Percentiles rank a stretch among this genome's conserved stretches.
These are phyloP conservation scores for Serranochromis macrocephalus DNA, from an alignment of 2,113 vertebrate genomes.

Conservation along the genomic window DNA sequence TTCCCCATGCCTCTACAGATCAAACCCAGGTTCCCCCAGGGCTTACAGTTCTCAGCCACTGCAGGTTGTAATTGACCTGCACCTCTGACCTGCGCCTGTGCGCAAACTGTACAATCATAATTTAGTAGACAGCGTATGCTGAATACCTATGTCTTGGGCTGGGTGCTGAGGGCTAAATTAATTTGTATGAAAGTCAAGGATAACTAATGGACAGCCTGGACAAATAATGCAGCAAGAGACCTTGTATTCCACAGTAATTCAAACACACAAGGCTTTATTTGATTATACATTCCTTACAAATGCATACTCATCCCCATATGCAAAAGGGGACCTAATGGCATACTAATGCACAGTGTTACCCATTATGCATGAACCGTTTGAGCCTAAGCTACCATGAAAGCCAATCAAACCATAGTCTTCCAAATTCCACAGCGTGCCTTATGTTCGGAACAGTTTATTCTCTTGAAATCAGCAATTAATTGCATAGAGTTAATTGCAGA, in stretches of 20 bases:
- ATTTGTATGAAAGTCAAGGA: slow-evolving; percentile 59
- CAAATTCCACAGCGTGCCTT: slow-evolving; percentile 34
- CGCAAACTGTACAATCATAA: slow-evolving; percentile 6
- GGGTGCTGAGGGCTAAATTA: slow-evolving; percentile 31
- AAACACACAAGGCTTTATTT: slow-evolving; percentile 33
- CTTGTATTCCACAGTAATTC: slow-evolving; percentile 7
- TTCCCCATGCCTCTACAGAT: neutral
- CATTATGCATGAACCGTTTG: slow-evolving; percentile 46
- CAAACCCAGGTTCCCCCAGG: neutral
- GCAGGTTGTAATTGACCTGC: slow-evolving; percentile 9
- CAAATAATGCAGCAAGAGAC: slow-evolving; percentile 31
- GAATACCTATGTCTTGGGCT: slow-evolving; percentile 3
- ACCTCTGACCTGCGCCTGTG: slow-evolving; percentile 24
- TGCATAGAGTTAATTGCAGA: slow-evolving; percentile 48
- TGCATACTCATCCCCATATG: slow-evolving; percentile 17
- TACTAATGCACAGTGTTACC: slow-evolving; percentile 48
- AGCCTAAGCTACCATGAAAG: slow-evolving; percentile 53
- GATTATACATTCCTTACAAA: slow-evolving; percentile 42
- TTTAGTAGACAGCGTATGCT: neutral
- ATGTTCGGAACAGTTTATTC: slow-evolving; percentile 39
- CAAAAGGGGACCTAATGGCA: slow-evolving; percentile 47
- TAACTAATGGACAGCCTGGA: slow-evolving; percentile 37
- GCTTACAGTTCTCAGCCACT: neutral
- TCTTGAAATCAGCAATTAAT: slow-evolving; percentile 55
- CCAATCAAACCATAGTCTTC: slow-evolving; percentile 42